Evolutionary conservation across 2,113 vertebrate species (phyloP).

Genomic region (Gobio gobio): DNA sequence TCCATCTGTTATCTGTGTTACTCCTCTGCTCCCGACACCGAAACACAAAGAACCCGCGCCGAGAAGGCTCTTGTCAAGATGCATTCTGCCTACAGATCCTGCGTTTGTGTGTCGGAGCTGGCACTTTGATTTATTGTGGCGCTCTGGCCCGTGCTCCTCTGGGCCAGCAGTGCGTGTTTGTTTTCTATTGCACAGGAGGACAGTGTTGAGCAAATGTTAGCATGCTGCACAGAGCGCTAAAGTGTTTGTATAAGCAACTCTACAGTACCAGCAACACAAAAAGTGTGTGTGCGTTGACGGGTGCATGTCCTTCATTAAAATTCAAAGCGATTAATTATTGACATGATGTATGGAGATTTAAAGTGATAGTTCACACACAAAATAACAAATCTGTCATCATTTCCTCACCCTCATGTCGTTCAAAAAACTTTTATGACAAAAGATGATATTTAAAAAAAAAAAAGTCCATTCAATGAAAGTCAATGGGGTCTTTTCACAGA

Average conservation of each 20-base stretch:
- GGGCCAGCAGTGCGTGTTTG: slow-evolving; percentile 40
- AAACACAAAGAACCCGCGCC: slow-evolving; percentile 45
- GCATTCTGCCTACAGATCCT: slow-evolving; percentile 9
- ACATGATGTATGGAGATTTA: background rate
- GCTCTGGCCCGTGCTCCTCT: slow-evolving; percentile 42
- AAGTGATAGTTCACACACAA: background rate
- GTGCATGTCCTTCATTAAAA: slow-evolving; percentile 32
- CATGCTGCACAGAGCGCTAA: slow-evolving; percentile 11
- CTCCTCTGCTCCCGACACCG: slow-evolving; percentile 30
- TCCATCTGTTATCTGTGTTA: slow-evolving; percentile 55
- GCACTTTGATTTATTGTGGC: slow-evolving; percentile 57
- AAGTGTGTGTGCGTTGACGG: background rate
- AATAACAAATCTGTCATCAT: background rate
- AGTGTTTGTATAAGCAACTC: slow-evolving; percentile 19
- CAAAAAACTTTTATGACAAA: background rate
- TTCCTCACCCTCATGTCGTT: background rate
- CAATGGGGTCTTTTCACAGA: background rate
- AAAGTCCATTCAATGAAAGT: background rate
- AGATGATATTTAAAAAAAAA: background rate
- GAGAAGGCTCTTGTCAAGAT: slow-evolving; percentile 30
- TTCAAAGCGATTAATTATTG: slow-evolving; percentile 22
- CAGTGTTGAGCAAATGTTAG: slow-evolving; percentile 36
- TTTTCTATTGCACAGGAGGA: slow-evolving; percentile 43
- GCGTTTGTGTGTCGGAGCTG: slow-evolving; percentile 26
- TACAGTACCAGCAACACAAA: slow-evolving; percentile 2